Evolutionary conservation across 2,113 vertebrate species (phyloP).

Genomic region (Gulo gulo): DNA sequence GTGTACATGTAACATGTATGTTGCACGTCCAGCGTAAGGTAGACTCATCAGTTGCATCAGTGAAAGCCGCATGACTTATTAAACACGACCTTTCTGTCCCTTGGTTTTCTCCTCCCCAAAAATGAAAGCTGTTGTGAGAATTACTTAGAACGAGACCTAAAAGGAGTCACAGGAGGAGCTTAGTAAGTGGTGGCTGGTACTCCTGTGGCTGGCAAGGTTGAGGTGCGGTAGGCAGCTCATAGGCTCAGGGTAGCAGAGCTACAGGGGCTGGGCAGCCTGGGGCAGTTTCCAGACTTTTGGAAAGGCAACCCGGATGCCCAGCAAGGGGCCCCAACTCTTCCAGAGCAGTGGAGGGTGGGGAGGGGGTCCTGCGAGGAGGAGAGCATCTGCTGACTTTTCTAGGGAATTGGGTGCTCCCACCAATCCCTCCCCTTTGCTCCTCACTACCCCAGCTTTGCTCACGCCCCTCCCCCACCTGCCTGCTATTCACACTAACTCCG

Average conservation of each 20-base stretch:
- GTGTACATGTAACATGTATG: background rate
- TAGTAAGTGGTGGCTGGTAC: background rate
- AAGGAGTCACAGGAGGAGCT: background rate
- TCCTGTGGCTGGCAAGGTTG: background rate
- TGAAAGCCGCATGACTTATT: background rate
- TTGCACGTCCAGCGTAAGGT: background rate
- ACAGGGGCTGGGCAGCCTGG: accelerated
- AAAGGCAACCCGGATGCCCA: background rate
- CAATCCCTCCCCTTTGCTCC: background rate
- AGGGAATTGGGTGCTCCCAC: background rate
- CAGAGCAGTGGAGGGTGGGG: background rate
- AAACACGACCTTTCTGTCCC: background rate
- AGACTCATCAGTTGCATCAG: background rate
- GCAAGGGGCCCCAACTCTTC: background rate
- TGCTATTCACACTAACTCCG: background rate
- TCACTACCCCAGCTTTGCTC: background rate
- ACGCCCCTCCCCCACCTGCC: background rate
- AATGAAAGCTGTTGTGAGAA: background rate
- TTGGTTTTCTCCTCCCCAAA: background rate
- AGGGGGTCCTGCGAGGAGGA: too few relatives aligned
- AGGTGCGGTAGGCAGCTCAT: background rate
- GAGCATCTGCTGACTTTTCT: background rate
- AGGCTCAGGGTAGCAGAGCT: background rate
- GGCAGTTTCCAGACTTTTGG: background rate
- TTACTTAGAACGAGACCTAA: background rate